phyloP scores from a whole-genome alignment of 2,888 invertebrate genomes.

The Neelides folsomi region DNA sequence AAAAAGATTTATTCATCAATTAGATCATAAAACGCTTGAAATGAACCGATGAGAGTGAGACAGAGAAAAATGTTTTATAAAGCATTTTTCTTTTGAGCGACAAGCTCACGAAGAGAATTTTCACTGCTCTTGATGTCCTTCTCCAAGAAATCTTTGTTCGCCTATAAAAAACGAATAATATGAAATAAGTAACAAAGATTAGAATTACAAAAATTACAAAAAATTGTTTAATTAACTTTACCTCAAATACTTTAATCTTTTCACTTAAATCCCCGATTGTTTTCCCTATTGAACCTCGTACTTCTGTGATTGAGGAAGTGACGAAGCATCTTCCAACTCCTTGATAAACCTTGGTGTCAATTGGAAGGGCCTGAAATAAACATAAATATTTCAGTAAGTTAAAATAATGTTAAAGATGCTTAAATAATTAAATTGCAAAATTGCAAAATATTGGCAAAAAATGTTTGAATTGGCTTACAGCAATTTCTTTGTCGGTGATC shows the following conservation, averaged over 20 bases:
- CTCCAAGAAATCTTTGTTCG: conserved; percentile 65
- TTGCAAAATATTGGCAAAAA: neutral
- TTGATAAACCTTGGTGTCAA: conserved; percentile 59
- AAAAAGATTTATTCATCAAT: too few species aligned
- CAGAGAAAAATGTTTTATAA: too few species aligned
- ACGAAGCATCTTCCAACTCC: conserved; percentile 76
- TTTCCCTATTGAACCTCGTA: conserved; percentile 50
- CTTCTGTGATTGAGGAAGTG: conserved; percentile 50
- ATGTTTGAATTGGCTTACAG: conserved; percentile 29
- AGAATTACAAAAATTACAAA: neutral
- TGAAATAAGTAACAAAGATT: neutral
- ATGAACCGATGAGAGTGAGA: too few species aligned
- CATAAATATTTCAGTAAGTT: neutral
- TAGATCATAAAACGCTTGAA: conserved; percentile 8
- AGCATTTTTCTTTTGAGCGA: conserved; percentile 48
- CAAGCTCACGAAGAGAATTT: conserved; percentile 70
- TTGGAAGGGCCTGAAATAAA: conserved; percentile 44
- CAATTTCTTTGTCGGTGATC: conserved; percentile 52
- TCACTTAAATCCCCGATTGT: conserved; percentile 43
- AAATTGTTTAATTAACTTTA: conserved; percentile 30
- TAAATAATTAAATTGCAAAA: too few species aligned
- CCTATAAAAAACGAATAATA: conserved; percentile 39
- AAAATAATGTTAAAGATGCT: neutral
- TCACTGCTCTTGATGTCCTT: conserved; percentile 69
- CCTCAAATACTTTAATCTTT: conserved; percentile 54